Conservation (phyloP, 1,140 invertebrate species). For the Dolichoris vasculosae region DNA sequence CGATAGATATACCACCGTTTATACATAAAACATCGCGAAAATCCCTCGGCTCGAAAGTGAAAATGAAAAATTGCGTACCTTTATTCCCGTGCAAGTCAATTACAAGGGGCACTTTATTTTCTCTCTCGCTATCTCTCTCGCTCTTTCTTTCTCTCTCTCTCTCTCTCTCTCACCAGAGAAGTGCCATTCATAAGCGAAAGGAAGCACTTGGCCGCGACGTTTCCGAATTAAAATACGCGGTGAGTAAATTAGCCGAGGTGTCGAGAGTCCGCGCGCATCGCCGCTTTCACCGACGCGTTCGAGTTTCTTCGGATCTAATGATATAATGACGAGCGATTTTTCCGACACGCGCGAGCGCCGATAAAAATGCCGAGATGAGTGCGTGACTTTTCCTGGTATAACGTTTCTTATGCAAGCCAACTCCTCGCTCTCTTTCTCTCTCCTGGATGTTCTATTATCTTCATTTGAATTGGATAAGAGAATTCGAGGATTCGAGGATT, state of each 20-base stretch:
- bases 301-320: conserved; percentile 34
- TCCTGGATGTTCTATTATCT: neutral
- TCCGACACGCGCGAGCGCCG: neutral
- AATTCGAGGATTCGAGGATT: too few relatives aligned
- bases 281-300: conserved; percentile 23
- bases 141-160: neutral
- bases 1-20: too few relatives aligned
- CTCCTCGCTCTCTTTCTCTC: neutral
- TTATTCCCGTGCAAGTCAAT: neutral
- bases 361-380: neutral
- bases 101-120: neutral
- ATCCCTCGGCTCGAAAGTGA: neutral
- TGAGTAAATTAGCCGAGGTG: neutral
- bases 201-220: neutral
- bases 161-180: neutral
- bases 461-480: neutral
- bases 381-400: neutral
- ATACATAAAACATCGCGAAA: too few relatives aligned
- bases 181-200: neutral
- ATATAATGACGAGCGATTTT: conserved; percentile 39
- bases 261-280: neutral
- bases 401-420: neutral
- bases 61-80: conserved; percentile 2
- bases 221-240: neutral
- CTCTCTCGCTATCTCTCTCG: neutral